Base-by-base conservation (phyloP, 2,888 invertebrate species). In the Rhingia campestris region DNA sequence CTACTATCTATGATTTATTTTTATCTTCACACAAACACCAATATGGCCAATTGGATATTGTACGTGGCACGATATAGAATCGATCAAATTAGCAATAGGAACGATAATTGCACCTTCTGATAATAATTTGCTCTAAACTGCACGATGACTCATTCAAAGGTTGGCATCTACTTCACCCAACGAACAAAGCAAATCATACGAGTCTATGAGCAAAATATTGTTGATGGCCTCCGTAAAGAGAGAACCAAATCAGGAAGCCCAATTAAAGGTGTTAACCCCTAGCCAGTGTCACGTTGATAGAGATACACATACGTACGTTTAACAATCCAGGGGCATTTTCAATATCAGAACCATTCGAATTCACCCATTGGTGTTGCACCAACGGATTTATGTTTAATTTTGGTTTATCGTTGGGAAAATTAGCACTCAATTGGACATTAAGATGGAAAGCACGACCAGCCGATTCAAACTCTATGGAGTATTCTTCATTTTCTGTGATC, bases 361-460 rank as follows among this genome's bases (percentile, higher is more conserved):
- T 94, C 0, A 96, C 93, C 96, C 96, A 96, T 0, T 94, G 94
- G 91, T 96, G 96, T 7, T 92, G 91, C 74, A 96, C 92, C 0
- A 92, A 90, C 0, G 96, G 96, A 73, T 93, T 93, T 5, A 96
- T 92, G 88, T 93, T 93, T 79, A 96, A 92, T 32, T 93, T 92
- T 5, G 96, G 96, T 88, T 94, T 95, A 87, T 95, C 95, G 88
- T 94, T 93, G 10, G 96, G 96, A 91, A 96, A 96, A 81, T 95
- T 95, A 2, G 93, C 93, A 14, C 94, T 92, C 72, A 96, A 88
- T 22, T 94, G 91, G 30, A 96, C 94, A 89, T 93, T 93, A 85
- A 96, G 91, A 75, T 93, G 93, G 91, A 96, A 94, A 88, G 93
- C 93, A 87, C 93, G 94, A 14, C 93, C 93, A 32, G 94, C 94